Conservation (phyloP, 2,113 vertebrate genomes). For the Dicerorhinus sumatrensis region DNA sequence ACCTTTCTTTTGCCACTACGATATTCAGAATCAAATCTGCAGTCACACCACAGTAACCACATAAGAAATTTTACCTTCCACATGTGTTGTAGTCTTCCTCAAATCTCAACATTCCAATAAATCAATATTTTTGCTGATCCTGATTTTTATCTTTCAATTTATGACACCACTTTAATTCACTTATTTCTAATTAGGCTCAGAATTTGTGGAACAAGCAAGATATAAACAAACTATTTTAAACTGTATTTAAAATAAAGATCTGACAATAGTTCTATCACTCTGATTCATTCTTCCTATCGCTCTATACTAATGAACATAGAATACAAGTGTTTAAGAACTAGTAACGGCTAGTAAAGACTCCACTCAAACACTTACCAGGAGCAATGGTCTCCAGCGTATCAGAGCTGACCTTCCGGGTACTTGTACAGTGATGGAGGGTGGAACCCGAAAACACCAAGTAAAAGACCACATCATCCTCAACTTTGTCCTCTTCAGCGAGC, state of each 20-base stretch:
- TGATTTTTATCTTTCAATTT: not conserved
- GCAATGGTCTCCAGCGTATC: constrained; percentile 94
- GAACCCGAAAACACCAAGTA: constrained; percentile 96
- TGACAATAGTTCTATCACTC: not conserved
- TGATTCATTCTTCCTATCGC: not conserved
- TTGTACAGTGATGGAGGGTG: constrained; percentile 94
- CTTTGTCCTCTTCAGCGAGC: constrained; percentile 90
- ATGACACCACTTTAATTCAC: not conserved
- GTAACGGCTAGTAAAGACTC: not conserved
- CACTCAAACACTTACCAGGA: constrained; percentile 90
- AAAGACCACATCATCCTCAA: constrained; percentile 92
- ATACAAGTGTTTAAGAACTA: not conserved
- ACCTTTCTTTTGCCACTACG: not conserved
- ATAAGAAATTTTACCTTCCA: not conserved
- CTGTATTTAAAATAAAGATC: not conserved
- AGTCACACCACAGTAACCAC: no score
- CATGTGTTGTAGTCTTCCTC: not conserved
- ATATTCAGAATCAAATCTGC: not conserved
- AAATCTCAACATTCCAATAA: not conserved
- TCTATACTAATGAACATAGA: not conserved
- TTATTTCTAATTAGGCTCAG: constrained; percentile 17
- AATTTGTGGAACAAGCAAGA: not conserved
- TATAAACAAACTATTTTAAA: not conserved
- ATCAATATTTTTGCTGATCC: not conserved
- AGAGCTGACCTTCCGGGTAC: constrained; percentile 91